Base-by-base conservation (phyloP, 64 coral and sea anemone species). In the Hydrozoanthus tunicans region DNA sequence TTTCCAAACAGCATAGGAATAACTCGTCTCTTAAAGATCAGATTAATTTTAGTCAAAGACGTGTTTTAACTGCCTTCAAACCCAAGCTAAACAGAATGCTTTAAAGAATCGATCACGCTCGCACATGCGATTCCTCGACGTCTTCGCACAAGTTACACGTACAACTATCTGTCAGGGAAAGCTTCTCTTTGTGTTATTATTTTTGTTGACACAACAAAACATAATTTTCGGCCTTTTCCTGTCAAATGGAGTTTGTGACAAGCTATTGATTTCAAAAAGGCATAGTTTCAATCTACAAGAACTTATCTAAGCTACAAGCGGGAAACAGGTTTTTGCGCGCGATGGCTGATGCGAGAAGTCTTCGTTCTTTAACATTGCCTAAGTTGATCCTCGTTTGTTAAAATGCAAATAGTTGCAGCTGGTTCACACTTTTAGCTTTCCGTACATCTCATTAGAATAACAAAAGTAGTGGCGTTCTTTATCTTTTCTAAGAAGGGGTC, bases 351-450 rank as follows among this genome's bases (percentile, higher is more conserved):
- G 53, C 66, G 20, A 73, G 4, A 60, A 61, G 20, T 9, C n/a
- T 17, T 57, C 80, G 59, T 80, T 56, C 61, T 77, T 59, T 70
- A 75, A 20, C 65, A 81, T 70, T 32, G 73, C 59, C 23, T 25
- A 57, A 81, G 75, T 77, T 54, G 92, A 94, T 63, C 90, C 81
- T 94, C 79, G 77, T 84, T 94, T 94, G 93, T 94, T 91, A 91
- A 94, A 83, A 94, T 94, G 93, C 93, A 94, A 94, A 94, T 90
- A 64, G 43, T 63, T 68, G 90, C 93, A 94, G 93, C 93, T 94
- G 93, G 80, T 94, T 94, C 8, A 23, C 89, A 12, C 67, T 83
- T 60, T 60, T 69, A 58, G 62, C 58, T 77, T 91, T 94, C 86
- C 56, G 89, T 79, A 77, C 61, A 77, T 58, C 63, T 94, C 70